These are phyloP conservation scores for Protonemura montana DNA, from an alignment of 2,888 invertebrate genomes.

Conservation along the genomic window DNA sequence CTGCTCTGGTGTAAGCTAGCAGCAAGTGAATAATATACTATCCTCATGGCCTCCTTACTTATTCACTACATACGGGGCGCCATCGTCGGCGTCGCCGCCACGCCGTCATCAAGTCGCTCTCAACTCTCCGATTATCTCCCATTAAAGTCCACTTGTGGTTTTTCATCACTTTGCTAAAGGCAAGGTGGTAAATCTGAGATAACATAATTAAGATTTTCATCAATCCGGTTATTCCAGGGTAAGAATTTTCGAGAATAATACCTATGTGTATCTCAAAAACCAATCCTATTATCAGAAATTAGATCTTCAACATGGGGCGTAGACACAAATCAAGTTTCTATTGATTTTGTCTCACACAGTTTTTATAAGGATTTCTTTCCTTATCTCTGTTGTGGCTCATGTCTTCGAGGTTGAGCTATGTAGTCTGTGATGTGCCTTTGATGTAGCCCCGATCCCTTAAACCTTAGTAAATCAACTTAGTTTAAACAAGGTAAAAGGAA, in stretches of 20 bases:
- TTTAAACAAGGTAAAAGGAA: slow-evolving; percentile 45
- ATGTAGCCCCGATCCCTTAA: slow-evolving; percentile 31
- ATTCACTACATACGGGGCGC: slow-evolving; percentile 13
- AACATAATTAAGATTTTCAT: slow-evolving; percentile 7
- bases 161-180: neutral
- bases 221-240: neutral
- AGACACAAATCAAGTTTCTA: slow-evolving; percentile 31
- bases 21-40: slow-evolving; percentile 25
- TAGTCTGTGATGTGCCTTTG: slow-evolving; percentile 9
- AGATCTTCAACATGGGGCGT: neutral
- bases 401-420: slow-evolving; percentile 19
- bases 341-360: slow-evolving; percentile 30
- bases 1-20: slow-evolving; percentile 19
- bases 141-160: slow-evolving; percentile 8
- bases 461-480: slow-evolving; percentile 39
- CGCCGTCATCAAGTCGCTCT: neutral
- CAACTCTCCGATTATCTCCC: slow-evolving; percentile 8
- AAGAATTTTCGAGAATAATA: neutral
- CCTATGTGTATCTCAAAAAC: neutral
- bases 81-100: no score
- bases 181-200: neutral
- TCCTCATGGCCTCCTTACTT: slow-evolving; percentile 23
- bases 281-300: neutral
- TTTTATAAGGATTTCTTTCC: slow-evolving; percentile 8
- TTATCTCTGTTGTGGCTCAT: slow-evolving; percentile 14